These are phyloP conservation scores for Knipowitschia caucasica DNA, from an alignment of 2,797 vertebrate genomes.

Conservation along the genomic window DNA sequence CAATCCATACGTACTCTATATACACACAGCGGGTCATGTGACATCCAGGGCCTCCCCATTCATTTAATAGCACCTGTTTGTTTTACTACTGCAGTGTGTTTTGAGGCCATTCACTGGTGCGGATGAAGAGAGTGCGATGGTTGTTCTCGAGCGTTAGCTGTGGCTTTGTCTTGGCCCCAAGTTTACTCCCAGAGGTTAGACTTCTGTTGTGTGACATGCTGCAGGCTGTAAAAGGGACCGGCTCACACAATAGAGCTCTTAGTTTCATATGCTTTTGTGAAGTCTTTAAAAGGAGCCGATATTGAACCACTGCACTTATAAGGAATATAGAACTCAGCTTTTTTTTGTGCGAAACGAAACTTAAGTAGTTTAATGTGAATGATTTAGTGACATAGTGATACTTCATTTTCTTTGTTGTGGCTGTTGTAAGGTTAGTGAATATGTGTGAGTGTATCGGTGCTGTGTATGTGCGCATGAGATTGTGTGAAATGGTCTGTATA, in stretches of 20 bases:
- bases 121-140: constrained; percentile 1
- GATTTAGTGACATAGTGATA: too few relatives aligned
- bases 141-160: constrained; percentile 10
- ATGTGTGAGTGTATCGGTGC: too few relatives aligned
- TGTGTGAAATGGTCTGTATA: too few relatives aligned
- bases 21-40: constrained; percentile 20
- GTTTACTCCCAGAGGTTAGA: constrained; percentile 1
- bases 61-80: constrained; percentile 22
- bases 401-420: too few relatives aligned
- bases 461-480: too few relatives aligned
- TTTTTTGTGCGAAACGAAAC: too few relatives aligned
- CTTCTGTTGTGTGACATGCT: background rate
- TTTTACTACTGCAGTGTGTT: constrained; percentile 34
- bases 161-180: constrained; percentile 4
- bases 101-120: constrained; percentile 11
- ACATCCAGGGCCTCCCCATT: constrained; percentile 8
- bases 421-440: too few relatives aligned
- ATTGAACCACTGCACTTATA: too few relatives aligned
- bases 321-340: too few relatives aligned
- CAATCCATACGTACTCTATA: constrained; percentile 54
- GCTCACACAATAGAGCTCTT: background rate
- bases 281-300: background rate
- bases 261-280: background rate
- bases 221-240: background rate
- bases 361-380: too few relatives aligned